These are phyloP conservation scores for Centroberyx gerrardi DNA, from an alignment of 2,797 vertebrate genomes.

Conservation along the genomic window DNA sequence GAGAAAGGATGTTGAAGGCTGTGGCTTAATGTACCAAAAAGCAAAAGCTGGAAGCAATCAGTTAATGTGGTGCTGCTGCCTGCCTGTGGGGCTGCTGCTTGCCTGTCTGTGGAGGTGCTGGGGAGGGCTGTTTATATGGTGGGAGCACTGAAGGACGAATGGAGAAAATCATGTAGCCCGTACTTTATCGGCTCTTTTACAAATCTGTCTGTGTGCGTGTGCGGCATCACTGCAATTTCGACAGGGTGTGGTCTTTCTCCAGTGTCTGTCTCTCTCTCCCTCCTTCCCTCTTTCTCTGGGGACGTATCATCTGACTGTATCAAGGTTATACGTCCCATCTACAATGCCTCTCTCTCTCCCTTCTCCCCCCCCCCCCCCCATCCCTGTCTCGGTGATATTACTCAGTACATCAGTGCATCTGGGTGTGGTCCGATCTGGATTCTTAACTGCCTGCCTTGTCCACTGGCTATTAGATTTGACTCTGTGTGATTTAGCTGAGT, in stretches of 20 bases:
- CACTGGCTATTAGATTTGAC: conserved; percentile 55
- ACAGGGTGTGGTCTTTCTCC: conserved; percentile 56
- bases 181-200: conserved; percentile 24
- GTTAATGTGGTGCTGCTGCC: conserved; percentile 45
- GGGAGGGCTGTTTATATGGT: conserved; percentile 10
- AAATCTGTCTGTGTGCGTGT: conserved; percentile 24
- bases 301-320: conserved; percentile 53
- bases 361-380: conserved; percentile 8
- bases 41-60: conserved; percentile 33
- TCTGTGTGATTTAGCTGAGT: conserved; percentile 58
- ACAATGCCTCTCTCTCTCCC: conserved; percentile 7
- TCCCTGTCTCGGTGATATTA: conserved; percentile 16
- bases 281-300: conserved; percentile 32
- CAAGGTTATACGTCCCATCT: conserved; percentile 55
- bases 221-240: not conserved
- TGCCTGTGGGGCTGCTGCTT: conserved; percentile 5
- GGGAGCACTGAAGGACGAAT: conserved; percentile 25
- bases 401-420: conserved; percentile 32
- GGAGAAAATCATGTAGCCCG: conserved; percentile 7
- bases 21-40: conserved; percentile 31
- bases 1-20: conserved; percentile 10
- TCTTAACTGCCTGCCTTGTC: conserved; percentile 21
- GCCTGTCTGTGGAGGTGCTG: conserved; percentile 10
- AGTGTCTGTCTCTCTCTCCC: conserved; percentile 30
- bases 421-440: conserved; percentile 70